These are phyloP conservation scores for Ispidina lecontei DNA, from an alignment of 2,797 vertebrate genomes.

Conservation along the genomic window DNA sequence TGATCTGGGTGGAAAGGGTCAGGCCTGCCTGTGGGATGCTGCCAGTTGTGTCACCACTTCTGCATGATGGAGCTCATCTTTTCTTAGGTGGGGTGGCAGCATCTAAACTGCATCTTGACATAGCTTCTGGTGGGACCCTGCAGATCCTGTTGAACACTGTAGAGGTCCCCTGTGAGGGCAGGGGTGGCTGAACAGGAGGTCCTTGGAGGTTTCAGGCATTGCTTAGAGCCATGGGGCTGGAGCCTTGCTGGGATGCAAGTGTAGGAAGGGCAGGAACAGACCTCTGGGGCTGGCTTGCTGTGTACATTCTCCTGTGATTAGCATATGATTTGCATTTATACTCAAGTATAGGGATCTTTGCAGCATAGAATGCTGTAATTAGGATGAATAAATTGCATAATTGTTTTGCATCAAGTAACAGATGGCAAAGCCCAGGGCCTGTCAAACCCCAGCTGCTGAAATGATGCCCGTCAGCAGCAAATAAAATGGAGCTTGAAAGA, in stretches of 20 bases:
- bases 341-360: constrained; percentile 1
- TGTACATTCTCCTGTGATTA: not conserved
- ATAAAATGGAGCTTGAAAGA: not conserved
- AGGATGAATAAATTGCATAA: constrained; percentile 41
- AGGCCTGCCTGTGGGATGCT: not conserved
- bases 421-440: constrained; percentile 54
- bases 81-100: not conserved
- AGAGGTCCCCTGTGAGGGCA: not conserved
- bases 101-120: fast-evolving
- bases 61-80: fast-evolving
- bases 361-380: constrained; percentile 27
- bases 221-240: fast-evolving
- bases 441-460: not conserved
- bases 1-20: not conserved
- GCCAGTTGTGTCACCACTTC: fast-evolving
- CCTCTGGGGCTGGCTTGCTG: not conserved
- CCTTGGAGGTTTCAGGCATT: not conserved
- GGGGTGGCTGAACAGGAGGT: not conserved
- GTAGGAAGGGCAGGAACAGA: not conserved
- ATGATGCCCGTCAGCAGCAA: not conserved
- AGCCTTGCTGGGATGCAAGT: not conserved
- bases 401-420: constrained; percentile 43
- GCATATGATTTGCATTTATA: not conserved
- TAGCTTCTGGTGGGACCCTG: fast-evolving
- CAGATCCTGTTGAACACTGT: fast-evolving